Evolutionary conservation across 2,888 invertebrate genomes (phyloP), one percentile per base, ranked within the genome.

Genomic region (Cryptosula pallasiana): DNA sequence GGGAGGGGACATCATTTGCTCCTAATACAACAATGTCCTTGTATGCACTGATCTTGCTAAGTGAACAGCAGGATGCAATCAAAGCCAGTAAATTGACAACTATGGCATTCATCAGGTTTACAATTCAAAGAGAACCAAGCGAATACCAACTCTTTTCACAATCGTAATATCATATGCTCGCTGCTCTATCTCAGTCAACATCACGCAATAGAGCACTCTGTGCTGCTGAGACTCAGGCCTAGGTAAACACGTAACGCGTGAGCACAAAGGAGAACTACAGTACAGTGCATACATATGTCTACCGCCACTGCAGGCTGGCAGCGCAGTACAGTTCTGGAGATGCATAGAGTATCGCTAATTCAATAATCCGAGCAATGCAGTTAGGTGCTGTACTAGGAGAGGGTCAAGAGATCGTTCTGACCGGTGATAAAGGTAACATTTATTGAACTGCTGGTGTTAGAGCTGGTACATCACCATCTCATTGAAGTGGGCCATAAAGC

Each of bases 11-110:
- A 45, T 5, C 45, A 45, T 45, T 20, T n/a, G n/a, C 45, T 45
- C 20, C 5, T 20, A 45, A 45, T 45, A 45, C 9, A 45, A 13
- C 9, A 45, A 13, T 45, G 45, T 45, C 20, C 20, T 45, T 45
- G 45, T 45, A 20, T 20, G 20, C 5, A 45, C 45, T 20, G 45
- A 45, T 20, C 20, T 45, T 13, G 45, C 45, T 45, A 45, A 45
- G 20, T 45, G 45, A 45, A 45, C 45, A 45, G 45, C 45, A 45
- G 45, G 45, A 45, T 45, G 45, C 20, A 45, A 45, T 45, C 45
- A 45, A 45, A 45, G 45, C 45, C 45, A 45, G 45, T 45, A 45
- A 45, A 45, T 45, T 45, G 45, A 45, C 45, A 45, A 45, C 45
- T 45, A 45, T 5, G 45, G 20, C 45, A 45, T 45, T 45, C 45